Percentiles rank a stretch among this genome's conserved stretches.
These are phyloP conservation scores for Amaurobius ferox DNA, from an alignment of 2,888 invertebrate genomes.

Conservation along the genomic window DNA sequence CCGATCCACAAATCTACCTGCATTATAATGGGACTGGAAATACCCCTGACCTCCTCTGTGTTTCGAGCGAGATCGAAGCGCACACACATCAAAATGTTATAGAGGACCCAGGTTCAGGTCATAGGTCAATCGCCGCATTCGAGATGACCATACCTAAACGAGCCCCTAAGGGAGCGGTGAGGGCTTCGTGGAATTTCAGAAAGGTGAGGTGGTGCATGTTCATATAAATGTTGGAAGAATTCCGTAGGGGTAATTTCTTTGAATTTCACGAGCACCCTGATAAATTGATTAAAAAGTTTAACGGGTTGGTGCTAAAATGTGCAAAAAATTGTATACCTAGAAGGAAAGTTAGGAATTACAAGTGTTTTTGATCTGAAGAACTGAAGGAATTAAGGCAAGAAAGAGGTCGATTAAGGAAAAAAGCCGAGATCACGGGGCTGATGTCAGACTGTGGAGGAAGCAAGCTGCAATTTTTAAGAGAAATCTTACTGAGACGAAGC, in stretches of 20 bases:
- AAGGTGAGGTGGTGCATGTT: neutral
- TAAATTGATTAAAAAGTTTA: too few relatives aligned
- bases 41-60: neutral
- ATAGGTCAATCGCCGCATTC: neutral
- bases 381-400: too few relatives aligned
- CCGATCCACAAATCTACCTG: neutral
- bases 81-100: neutral
- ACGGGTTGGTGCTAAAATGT: too few relatives aligned
- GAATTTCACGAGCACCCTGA: neutral
- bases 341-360: too few relatives aligned
- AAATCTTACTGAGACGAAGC: too few relatives aligned
- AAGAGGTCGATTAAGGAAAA: too few relatives aligned
- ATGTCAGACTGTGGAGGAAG: too few relatives aligned
- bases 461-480: too few relatives aligned
- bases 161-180: neutral
- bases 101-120: neutral
- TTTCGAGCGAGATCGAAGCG: neutral
- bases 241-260: neutral
- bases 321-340: too few relatives aligned
- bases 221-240: neutral
- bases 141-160: neutral
- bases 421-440: too few relatives aligned
- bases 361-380: too few relatives aligned
- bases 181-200: slow-evolving; percentile 9
- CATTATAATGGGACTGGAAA: neutral